Base-by-base conservation (phyloP, 2,888 invertebrate genomes). In the Deroplatys truncata region DNA sequence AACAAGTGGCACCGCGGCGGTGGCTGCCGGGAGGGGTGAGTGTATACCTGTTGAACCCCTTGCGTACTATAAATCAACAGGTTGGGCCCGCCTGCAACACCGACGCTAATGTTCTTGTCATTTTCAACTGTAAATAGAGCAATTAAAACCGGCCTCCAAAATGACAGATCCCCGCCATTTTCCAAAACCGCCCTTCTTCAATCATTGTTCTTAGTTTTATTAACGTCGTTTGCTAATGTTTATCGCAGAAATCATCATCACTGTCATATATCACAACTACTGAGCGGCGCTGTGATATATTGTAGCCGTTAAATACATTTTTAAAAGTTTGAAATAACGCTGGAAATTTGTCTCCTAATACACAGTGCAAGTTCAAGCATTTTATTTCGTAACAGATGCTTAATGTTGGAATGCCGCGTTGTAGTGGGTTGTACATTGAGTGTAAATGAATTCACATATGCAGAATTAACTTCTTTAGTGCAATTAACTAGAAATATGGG, bases 21-120 rank as follows among this genome's bases (percentile, higher is more conserved):
- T 5, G 20, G 56, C 20, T 72, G 56, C 20, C 20, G 20, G 29
- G 84, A 84, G 28, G 84, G n/a, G 25, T 15, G 28, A 28, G 84
- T 25, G 31, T 84, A 31, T 83, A 87, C 87, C 87, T 87, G 87
- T 87, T 82, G 87, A 87, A 87, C 87, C 87, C 83, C 82, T 87
- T 82, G 82, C 82, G 87, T 87, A 82, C 82, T 87, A 87, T 87
- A 87, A 87, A 87, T 87, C 87, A 87, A 87, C 87, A 87, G 87
- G 87, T 87, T 87, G 87, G 31, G 87, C 43, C 28, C 49, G n/a
- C 82, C 31, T 86, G 29, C 86, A 87, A 82, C 28, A 82, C 82
- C 72, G 35, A 82, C 82, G 87, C 87, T 87, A 83, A 35, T 83
- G 35, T 83, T 35, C 31, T 43, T 83, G 87, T 87, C 87, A 87